Base-by-base conservation (phyloP, 1,140 invertebrate species). In the Atta cephalotes region DNA sequence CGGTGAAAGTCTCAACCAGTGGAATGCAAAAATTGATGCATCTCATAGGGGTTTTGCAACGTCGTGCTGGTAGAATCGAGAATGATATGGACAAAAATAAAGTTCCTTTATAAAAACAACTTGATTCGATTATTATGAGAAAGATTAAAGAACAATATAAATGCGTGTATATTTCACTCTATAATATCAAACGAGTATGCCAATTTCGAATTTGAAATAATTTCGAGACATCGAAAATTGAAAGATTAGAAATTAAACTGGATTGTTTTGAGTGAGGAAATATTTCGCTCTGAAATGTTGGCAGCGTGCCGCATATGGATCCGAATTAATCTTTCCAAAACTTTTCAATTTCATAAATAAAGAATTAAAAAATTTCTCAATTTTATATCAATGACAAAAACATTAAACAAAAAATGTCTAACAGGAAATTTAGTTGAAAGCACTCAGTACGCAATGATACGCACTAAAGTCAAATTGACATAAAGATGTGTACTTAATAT, bases 1-100 rank as follows among this genome's bases (percentile, higher is more conserved):
- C 70, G 80, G 80, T 84, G 80, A 84, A 84, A 84, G 80, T 84
- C 39, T 35, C 80, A 16, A 39, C 39, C n/a, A 39, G 18, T 28
- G 25, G 35, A 62, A 74, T 62, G 56, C 39, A 74, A 84, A 84
- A 84, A 84, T 84, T 39, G 56, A 84, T 62, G 80, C 25, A 74
- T 51, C 80, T 82, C 68, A 16, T 62, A 35, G 65, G 65, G 53
- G 21, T 63, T 39, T 62, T 51, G 68, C 21, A 62, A 74, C 12
- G n/a, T n/a, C 65, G 49, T 80, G 53, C 7, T 14, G 18, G 62
- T 77, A n/a, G 68, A 74, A 89, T 82, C 56, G 65, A 66, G 31
- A 45, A n/a, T 56, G 49, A 53, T 58, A 70, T 4, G n/a, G n/a
- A n/a, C 31, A 10, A 53, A 18, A 45, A 49, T 12, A 3, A 80